Conservation (phyloP, 2,888 invertebrate genomes). For the Parthenolecanium corni region DNA sequence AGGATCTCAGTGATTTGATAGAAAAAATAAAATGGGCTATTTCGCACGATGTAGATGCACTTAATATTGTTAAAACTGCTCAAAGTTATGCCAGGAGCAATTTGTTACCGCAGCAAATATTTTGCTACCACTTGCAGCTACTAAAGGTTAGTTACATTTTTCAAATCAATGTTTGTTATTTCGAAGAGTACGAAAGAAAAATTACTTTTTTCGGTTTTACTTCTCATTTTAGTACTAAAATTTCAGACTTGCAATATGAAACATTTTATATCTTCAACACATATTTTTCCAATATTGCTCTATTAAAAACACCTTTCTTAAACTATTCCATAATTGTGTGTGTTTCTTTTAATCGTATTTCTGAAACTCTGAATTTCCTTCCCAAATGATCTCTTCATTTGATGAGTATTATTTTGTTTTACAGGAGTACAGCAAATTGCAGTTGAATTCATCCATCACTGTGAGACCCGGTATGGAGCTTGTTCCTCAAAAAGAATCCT, state of each 20-base stretch:
- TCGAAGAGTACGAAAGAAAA: too few relatives aligned
- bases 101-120: slow-evolving; percentile 69
- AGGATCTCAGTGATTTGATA: slow-evolving; percentile 67
- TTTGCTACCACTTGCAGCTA: slow-evolving; percentile 73
- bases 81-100: slow-evolving; percentile 60
- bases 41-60: slow-evolving; percentile 55
- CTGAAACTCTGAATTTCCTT: too few relatives aligned
- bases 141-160: slow-evolving; percentile 44
- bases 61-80: slow-evolving; percentile 53
- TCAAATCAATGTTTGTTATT: background rate
- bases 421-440: background rate
- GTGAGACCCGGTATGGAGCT: background rate
- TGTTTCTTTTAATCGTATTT: too few relatives aligned
- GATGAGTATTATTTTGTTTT: background rate
- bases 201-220: too few relatives aligned
- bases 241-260: too few relatives aligned
- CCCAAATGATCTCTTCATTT: too few relatives aligned
- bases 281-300: too few relatives aligned
- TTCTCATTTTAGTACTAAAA: too few relatives aligned
- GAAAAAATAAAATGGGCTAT: slow-evolving; percentile 68
- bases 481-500: background rate
- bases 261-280: too few relatives aligned
- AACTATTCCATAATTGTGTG: too few relatives aligned
- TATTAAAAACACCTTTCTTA: too few relatives aligned
- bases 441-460: background rate